Evolutionary conservation across 1,140 invertebrate species (phyloP).

Genomic region (Telenomus remus): DNA sequence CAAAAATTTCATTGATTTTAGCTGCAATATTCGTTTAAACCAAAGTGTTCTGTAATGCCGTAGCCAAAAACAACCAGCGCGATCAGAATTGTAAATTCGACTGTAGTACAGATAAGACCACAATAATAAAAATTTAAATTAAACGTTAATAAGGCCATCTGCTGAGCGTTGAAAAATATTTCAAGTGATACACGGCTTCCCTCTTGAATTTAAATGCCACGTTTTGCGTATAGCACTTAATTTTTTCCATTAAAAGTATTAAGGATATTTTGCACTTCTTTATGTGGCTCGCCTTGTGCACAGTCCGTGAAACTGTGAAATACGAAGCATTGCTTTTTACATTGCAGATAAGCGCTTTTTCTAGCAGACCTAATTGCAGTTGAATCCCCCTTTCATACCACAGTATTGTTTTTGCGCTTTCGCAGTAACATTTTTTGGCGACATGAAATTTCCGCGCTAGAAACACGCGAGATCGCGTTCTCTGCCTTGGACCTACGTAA

Average conservation of each 20-base stretch:
- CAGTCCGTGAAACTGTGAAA: slow-evolving; percentile 34
- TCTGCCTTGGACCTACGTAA: slow-evolving; percentile 47
- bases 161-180: slow-evolving; percentile 25
- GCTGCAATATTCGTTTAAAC: too few species aligned
- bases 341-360: slow-evolving; percentile 50
- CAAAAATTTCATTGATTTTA: too few species aligned
- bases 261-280: slow-evolving; percentile 44
- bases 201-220: slow-evolving; percentile 42
- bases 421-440: slow-evolving; percentile 50
- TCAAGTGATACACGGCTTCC: slow-evolving; percentile 21
- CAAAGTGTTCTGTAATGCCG: too few species aligned
- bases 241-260: slow-evolving; percentile 30
- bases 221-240: slow-evolving; percentile 21
- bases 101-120: too few species aligned
- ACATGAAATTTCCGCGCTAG: slow-evolving; percentile 50
- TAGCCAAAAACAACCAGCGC: too few species aligned
- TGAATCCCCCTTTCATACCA: slow-evolving; percentile 38
- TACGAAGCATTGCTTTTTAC: slow-evolving; percentile 46
- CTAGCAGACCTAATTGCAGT: slow-evolving; percentile 33
- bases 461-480: slow-evolving; percentile 60
- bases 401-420: slow-evolving; percentile 52
- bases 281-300: slow-evolving; percentile 27
- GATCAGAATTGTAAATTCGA: too few species aligned
- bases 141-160: slow-evolving; percentile 22
- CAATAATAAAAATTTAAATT: slow-evolving; percentile 9